phyloP scores from a whole-genome alignment of 2,888 invertebrate species.

The Oscheius sp. region DNA sequence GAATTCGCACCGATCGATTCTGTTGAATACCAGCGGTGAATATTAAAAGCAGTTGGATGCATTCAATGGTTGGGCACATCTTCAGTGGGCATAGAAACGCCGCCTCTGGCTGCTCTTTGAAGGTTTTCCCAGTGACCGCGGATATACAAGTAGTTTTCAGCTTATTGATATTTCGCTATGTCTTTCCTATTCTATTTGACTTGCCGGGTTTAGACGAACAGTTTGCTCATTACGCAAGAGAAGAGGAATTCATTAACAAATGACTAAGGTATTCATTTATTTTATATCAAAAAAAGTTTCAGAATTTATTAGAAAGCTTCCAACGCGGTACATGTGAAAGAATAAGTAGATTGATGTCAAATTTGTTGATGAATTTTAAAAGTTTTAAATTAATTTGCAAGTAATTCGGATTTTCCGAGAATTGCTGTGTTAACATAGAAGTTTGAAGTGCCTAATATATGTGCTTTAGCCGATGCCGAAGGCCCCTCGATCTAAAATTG shows the following conservation, averaged over 20 bases:
- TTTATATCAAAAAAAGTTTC: background rate
- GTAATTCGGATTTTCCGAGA: background rate
- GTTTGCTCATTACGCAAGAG: too few relatives aligned
- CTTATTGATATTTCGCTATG: too few relatives aligned
- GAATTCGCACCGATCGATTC: slow-evolving; percentile 79
- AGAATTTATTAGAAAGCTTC: background rate
- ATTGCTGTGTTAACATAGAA: background rate
- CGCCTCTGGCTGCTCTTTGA: too few relatives aligned
- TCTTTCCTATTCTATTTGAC: too few relatives aligned
- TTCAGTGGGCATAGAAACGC: slow-evolving; percentile 53
- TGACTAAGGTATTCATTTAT: slow-evolving; percentile 76
- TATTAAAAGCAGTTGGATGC: slow-evolving; percentile 68
- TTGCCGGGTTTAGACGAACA: too few relatives aligned
- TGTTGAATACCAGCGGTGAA: slow-evolving; percentile 90
- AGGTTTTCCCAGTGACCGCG: too few relatives aligned
- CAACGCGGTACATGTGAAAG: background rate
- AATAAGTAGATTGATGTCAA: too few relatives aligned
- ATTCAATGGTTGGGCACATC: slow-evolving; percentile 46
- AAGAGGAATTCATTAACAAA: too few relatives aligned
- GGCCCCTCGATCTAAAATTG: too few relatives aligned
- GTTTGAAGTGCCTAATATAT: background rate
- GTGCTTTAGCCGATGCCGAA: too few relatives aligned
- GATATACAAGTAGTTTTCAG: too few relatives aligned
- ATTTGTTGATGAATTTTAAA: background rate
- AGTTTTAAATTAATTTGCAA: too few relatives aligned